Conservation (phyloP, 2,113 vertebrate species). For the Apistogramma diplotaenia region DNA sequence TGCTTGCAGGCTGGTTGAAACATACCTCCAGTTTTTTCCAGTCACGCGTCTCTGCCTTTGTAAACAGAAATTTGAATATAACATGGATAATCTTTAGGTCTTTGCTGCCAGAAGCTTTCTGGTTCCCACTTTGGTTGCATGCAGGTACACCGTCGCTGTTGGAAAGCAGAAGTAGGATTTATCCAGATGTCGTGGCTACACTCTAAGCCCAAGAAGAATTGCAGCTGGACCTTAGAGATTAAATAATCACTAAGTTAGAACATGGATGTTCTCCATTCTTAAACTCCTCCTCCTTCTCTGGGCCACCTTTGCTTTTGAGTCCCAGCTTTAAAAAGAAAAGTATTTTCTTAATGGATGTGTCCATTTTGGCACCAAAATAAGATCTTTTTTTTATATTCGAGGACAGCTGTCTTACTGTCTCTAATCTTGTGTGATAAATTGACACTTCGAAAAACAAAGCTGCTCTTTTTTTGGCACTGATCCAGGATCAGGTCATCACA, state of each 20-base stretch:
- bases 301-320: neutral
- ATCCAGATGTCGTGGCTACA: neutral
- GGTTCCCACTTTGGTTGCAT: neutral
- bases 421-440: conserved; percentile 19
- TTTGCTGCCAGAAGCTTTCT: neutral
- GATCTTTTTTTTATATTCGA: neutral
- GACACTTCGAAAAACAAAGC: neutral
- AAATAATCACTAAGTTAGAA: neutral
- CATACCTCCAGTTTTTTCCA: neutral
- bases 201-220: neutral
- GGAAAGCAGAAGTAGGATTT: neutral
- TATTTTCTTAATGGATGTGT: neutral
- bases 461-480: neutral
- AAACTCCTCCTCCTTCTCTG: neutral
- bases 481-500: conserved; percentile 16
- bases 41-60: too few species aligned
- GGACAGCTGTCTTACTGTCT: conserved; percentile 17
- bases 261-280: neutral
- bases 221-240: neutral
- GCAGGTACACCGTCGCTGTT: neutral
- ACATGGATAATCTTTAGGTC: neutral
- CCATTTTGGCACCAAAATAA: neutral
- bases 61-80: too few species aligned
- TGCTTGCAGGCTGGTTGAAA: neutral
- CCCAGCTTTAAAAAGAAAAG: neutral